phyloP scores from a whole-genome alignment of 1,140 invertebrate species.

The Trissolcus basalis region DNA sequence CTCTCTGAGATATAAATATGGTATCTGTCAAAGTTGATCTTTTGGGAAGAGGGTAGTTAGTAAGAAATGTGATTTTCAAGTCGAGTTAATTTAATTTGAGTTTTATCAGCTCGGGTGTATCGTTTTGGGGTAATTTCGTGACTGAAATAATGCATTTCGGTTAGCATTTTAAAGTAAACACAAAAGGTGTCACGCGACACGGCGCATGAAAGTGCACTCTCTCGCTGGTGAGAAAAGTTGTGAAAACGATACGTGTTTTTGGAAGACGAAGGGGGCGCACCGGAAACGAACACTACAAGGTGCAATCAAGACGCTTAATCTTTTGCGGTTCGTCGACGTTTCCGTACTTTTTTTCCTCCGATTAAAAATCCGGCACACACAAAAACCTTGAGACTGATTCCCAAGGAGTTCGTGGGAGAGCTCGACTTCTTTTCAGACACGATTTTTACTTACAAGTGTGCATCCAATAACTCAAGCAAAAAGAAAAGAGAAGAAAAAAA shows the following conservation, averaged over 20 bases:
- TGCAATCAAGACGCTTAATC: slow-evolving; percentile 55
- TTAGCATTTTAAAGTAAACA: slow-evolving; percentile 46
- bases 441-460: slow-evolving; percentile 12
- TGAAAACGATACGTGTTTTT: slow-evolving; percentile 44
- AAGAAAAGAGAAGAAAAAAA: background rate
- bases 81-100: background rate
- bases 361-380: slow-evolving; percentile 61
- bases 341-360: slow-evolving; percentile 60
- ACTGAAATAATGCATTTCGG: slow-evolving; percentile 57
- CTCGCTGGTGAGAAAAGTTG: slow-evolving; percentile 46
- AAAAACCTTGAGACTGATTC: slow-evolving; percentile 58
- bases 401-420: slow-evolving; percentile 54
- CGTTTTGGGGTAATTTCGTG: slow-evolving; percentile 38
- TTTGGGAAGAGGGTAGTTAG: too few relatives aligned
- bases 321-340: slow-evolving; percentile 53
- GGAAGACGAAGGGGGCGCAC: slow-evolving; percentile 17
- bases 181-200: slow-evolving; percentile 58
- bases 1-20: too few relatives aligned
- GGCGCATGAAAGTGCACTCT: slow-evolving; percentile 48
- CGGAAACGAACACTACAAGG: slow-evolving; percentile 54
- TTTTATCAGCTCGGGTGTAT: slow-evolving; percentile 4
- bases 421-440: slow-evolving; percentile 38
- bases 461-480: too few relatives aligned
- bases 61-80: background rate
- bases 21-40: too few relatives aligned